Evolutionary conservation across 2,888 invertebrate species (phyloP).

Genomic region (Ceriagrion tenellum): DNA sequence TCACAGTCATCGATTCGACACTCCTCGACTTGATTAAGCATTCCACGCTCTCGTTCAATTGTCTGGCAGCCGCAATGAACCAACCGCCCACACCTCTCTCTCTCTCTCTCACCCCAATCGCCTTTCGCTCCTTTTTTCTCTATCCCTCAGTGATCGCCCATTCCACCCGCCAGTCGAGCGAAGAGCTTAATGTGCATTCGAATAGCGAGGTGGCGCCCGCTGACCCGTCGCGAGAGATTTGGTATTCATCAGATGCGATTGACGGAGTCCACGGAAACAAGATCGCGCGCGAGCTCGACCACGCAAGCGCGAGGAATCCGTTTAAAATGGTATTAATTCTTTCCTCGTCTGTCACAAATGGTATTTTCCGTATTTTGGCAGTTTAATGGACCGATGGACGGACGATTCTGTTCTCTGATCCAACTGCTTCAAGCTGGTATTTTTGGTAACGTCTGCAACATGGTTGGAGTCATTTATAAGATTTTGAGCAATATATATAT

Average conservation of each 20-base stretch:
- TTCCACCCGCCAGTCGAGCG: background rate
- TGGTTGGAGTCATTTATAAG: too few relatives aligned
- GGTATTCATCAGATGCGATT: background rate
- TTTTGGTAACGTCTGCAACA: too few relatives aligned
- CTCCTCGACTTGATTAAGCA: background rate
- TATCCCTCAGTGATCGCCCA: background rate
- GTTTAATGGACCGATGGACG: too few relatives aligned
- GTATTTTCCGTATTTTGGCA: too few relatives aligned
- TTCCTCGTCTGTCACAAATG: background rate
- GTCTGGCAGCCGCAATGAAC: background rate
- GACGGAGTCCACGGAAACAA: background rate
- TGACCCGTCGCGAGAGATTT: background rate
- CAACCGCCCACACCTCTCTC: background rate
- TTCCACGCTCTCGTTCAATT: background rate
- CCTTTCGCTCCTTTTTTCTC: too few relatives aligned
- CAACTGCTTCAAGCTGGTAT: too few relatives aligned
- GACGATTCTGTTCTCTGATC: too few relatives aligned
- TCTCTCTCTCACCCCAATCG: background rate
- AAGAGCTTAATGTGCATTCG: background rate
- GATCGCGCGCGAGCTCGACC: too few relatives aligned
- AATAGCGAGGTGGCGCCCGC: background rate
- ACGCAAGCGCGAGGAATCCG: background rate
- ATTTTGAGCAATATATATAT: too few relatives aligned
- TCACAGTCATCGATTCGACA: background rate
- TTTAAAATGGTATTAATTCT: background rate